Evolutionary conservation across 2,888 invertebrate genomes (phyloP), one percentile per base, ranked within the genome.

Genomic region (Drosophila stalkeri): DNA sequence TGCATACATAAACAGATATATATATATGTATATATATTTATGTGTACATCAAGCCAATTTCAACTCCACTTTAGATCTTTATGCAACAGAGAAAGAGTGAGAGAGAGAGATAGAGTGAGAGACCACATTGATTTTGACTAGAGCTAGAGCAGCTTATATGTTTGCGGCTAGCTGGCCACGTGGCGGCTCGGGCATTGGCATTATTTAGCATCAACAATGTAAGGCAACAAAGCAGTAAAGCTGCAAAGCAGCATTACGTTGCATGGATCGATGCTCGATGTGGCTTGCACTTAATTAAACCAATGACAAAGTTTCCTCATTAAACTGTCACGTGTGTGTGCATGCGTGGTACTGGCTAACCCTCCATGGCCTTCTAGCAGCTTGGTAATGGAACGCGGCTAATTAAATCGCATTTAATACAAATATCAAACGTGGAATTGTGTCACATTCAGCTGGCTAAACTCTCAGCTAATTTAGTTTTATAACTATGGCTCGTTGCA

Each of bases 241-340:
- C 63, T 65, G 44, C 63, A 52, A 9, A 35, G 59, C 35, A 35
- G 59, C 54, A 55, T 31, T 47, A 33, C 20, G 55, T 43, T 51
- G 59, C 55, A 39, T 33, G 52, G 59, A 80, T 77, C 80, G 70
- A 77, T 78, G 77, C 27, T 18, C 27, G 20, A 33, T 54, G 43
- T 59, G 62, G 67, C 69, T 44, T 77, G 84, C 78, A 84, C 75
- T 78, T 84, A 81, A 84, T 79, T 76, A 72, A 79, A 62, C 76
- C 60, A 65, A 64, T 20, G 27, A 41, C 49, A 75, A 87, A 81
- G 70, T 80, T 80, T 81, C 39, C 79, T 79, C 81, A 89, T 81
- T 76, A 79, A 86, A 75, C 67, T 83, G 84, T 72, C 89, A 89
- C 73, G 65, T 81, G 72, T 23, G 14, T 46, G 44, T 14, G 64